Conservation (phyloP, 1,140 invertebrate species). For the Drosophila equinoxialis region DNA sequence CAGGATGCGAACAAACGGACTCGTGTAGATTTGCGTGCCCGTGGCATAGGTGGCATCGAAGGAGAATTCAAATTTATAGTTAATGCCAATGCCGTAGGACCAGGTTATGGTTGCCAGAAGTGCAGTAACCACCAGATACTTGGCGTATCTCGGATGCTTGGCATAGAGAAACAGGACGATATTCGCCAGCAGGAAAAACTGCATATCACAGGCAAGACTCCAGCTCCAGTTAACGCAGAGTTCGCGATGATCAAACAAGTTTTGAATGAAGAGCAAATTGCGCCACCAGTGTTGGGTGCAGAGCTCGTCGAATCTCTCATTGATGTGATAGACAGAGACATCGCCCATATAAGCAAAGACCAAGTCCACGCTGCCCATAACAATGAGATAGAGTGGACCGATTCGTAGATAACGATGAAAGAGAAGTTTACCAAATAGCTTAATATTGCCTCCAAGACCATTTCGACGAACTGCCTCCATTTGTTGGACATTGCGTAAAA, state of each 20-base stretch:
- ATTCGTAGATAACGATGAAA: constrained; percentile 82
- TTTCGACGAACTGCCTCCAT: constrained; percentile 68
- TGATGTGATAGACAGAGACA: constrained; percentile 84
- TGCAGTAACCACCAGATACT: constrained; percentile 33
- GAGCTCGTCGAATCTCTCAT: constrained; percentile 83
- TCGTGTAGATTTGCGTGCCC: constrained; percentile 75
- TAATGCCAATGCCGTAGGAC: constrained; percentile 64
- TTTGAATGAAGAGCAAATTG: constrained; percentile 87
- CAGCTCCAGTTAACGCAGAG: constrained; percentile 91
- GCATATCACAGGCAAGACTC: constrained; percentile 93
- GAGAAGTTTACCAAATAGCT: constrained; percentile 70
- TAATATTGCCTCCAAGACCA: constrained; percentile 52
- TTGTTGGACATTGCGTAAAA: constrained; percentile 70
- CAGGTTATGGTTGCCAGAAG: constrained; percentile 60
- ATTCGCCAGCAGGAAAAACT: constrained; percentile 87
- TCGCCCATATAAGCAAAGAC: constrained; percentile 83
- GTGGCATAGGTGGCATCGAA: constrained; percentile 72
- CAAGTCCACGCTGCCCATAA: constrained; percentile 84
- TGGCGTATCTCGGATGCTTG: constrained; percentile 59
- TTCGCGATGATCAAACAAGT: constrained; percentile 84
- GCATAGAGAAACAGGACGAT: constrained; percentile 84
- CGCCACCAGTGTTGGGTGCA: constrained; percentile 87
- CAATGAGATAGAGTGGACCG: constrained; percentile 85
- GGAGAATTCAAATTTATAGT: constrained; percentile 66
- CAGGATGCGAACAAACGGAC: constrained; percentile 74